Conservation (phyloP, 2,888 invertebrate genomes). For the Drosophila setosimentum region DNA sequence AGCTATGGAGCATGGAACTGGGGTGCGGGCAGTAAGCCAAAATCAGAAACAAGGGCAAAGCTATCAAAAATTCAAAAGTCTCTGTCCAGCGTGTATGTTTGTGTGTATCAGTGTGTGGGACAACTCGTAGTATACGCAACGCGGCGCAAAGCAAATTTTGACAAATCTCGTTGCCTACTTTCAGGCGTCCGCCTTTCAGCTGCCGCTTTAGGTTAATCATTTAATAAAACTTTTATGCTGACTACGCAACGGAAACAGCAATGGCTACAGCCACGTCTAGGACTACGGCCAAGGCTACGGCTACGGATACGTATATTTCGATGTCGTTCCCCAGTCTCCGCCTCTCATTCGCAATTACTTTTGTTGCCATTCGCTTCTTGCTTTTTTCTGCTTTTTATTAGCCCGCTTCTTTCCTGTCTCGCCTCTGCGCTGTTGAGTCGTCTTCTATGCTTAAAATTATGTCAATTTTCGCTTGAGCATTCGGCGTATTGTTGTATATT, state of each 20-base stretch:
- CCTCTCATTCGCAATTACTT: slow-evolving; percentile 56
- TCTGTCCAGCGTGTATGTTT: slow-evolving; percentile 16
- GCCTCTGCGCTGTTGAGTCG: slow-evolving; percentile 10
- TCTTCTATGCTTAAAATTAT: slow-evolving; percentile 56
- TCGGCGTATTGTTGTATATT: slow-evolving; percentile 37
- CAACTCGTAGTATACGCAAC: slow-evolving; percentile 27
- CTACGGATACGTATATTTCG: slow-evolving; percentile 19
- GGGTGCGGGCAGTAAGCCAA: slow-evolving; percentile 15
- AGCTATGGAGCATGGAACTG: slow-evolving; percentile 39
- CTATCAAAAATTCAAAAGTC: slow-evolving; percentile 76
- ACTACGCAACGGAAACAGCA: slow-evolving; percentile 39
- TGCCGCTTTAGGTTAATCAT: slow-evolving; percentile 72
- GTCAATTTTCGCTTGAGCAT: slow-evolving; percentile 57
- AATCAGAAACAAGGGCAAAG: slow-evolving; percentile 61
- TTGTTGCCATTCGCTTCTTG: slow-evolving; percentile 40
- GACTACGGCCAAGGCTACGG: not conserved
- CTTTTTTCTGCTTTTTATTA: slow-evolving; percentile 50
- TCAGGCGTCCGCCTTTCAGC: slow-evolving; percentile 29
- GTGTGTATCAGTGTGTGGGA: slow-evolving; percentile 8
- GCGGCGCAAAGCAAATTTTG: slow-evolving; percentile 46
- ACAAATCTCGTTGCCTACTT: slow-evolving; percentile 67
- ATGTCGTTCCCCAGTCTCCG: slow-evolving; percentile 17
- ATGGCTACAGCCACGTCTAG: not conserved
- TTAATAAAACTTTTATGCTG: slow-evolving; percentile 79
- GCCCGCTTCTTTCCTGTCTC: slow-evolving; percentile 35